Base-by-base conservation (phyloP, 2,113 vertebrate species). In the Budorcas taxicolor region DNA sequence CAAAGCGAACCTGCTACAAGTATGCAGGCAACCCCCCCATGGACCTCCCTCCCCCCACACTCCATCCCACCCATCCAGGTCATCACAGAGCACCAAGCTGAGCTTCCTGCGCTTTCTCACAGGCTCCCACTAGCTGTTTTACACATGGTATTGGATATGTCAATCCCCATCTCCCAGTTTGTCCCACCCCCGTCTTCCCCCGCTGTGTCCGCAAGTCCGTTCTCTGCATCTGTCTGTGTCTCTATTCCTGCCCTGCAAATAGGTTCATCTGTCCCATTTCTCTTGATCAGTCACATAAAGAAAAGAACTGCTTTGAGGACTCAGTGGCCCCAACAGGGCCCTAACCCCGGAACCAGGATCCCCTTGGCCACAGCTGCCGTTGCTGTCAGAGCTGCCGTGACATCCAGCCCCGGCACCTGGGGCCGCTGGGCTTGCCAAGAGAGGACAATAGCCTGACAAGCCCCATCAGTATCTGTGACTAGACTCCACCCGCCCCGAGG, bases 1-100 rank as follows among this genome's bases (percentile, higher is more conserved):
- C 21, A 40, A 25, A 40, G 36, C 3, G 11, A 74, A 74, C 11
- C 71, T 25, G 23, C 36, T 25, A 27, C 23, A 27, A 43, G 71
- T 14, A 76, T 14, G 27, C 23, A 43, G 1, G 3, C 0, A 23
- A 17, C 8, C 0, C 9, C 5, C 36, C 23, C 10, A 2, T 43
- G 36, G 36, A 7, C 71, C 40, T 25, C 36, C 36, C 40, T 40
- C 36, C 36, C 6, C 36, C 36, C 1, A 43, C 12, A 13, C 36
- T 27, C 23, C 71, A 43, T 76, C 12, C 36, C 71, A 40, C 71
- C 71, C 71, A 76, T 43, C 71, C 6, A 14, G 71, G 71, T 76
- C 71, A 76, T 27, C 40, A 43, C 21, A 43, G 23, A 76, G 23
- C 71, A 76, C 71, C 23, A 25, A 13, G 36, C 21, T 7, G 36